These are phyloP conservation scores for Oedothorax gibbosus DNA, from an alignment of 1,140 invertebrate genomes.

Conservation along the genomic window DNA sequence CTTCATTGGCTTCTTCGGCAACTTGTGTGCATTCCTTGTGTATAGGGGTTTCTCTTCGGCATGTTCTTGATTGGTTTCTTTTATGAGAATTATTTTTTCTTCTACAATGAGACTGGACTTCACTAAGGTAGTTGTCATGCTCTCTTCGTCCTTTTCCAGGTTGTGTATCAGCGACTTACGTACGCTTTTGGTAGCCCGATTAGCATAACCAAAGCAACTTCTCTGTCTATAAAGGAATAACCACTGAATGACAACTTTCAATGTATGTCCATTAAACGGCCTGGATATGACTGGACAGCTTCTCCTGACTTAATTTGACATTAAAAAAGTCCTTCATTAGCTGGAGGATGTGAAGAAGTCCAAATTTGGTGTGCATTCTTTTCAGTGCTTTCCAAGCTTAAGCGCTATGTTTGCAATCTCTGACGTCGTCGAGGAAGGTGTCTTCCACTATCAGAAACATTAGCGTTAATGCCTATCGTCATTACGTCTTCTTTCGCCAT, in stretches of 20 bases:
- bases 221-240: constrained; percentile 14
- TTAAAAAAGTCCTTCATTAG: constrained; percentile 29
- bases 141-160: constrained; percentile 23
- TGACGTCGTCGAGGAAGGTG: neutral
- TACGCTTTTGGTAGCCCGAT: constrained; percentile 5
- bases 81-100: constrained; percentile 19
- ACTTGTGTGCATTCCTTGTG: neutral
- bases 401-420: neutral
- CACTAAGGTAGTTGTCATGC: constrained; percentile 2
- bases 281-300: too few relatives aligned
- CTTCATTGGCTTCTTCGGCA: constrained; percentile 17
- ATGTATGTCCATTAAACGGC: too few relatives aligned
- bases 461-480: constrained; percentile 14
- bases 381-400: neutral
- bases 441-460: neutral
- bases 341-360: constrained; percentile 12
- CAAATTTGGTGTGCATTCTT: constrained; percentile 32
- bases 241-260: constrained; percentile 20
- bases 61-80: neutral
- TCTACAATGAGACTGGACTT: constrained; percentile 17
- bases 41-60: neutral
- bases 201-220: constrained; percentile 26
- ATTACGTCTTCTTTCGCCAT: neutral
- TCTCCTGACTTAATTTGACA: too few relatives aligned
- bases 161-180: constrained; percentile 9